These are phyloP conservation scores for Lochmaea crataegi DNA, from an alignment of 2,888 invertebrate genomes.

Conservation along the genomic window DNA sequence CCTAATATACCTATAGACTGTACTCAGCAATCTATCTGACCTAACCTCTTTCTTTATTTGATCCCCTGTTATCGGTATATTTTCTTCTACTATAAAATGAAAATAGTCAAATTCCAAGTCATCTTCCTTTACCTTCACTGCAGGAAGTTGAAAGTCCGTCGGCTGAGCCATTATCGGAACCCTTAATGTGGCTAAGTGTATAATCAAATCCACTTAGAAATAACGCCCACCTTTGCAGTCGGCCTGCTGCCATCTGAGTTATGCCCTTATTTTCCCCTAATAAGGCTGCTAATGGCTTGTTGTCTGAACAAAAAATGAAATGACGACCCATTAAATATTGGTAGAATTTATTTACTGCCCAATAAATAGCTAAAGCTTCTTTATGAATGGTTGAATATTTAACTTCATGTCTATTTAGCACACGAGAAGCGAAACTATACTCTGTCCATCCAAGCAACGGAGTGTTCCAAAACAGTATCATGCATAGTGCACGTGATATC, in stretches of 20 bases:
- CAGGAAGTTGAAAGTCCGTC: slow-evolving; percentile 26
- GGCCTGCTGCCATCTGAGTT: slow-evolving; percentile 33
- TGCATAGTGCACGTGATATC: too few relatives aligned
- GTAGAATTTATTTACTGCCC: slow-evolving; percentile 11
- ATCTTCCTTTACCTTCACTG: background rate
- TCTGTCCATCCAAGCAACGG: too few relatives aligned
- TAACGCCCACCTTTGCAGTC: slow-evolving; percentile 31
- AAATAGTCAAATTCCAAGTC: slow-evolving; percentile 23
- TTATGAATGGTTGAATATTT: slow-evolving; percentile 31
- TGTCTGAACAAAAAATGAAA: slow-evolving; percentile 29
- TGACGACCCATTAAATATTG: slow-evolving; percentile 28
- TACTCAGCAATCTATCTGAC: slow-evolving; percentile 14
- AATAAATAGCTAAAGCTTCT: background rate
- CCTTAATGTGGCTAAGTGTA: slow-evolving; percentile 28
- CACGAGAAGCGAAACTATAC: slow-evolving; percentile 24
- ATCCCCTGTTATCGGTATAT: slow-evolving; percentile 8
- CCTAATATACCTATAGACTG: slow-evolving; percentile 29
- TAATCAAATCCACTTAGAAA: slow-evolving; percentile 34
- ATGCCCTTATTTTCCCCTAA: slow-evolving; percentile 30
- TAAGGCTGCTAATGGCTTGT: slow-evolving; percentile 26
- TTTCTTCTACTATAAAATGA: slow-evolving; percentile 27
- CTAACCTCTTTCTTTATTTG: slow-evolving; percentile 21
- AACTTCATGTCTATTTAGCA: slow-evolving; percentile 24
- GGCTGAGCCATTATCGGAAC: slow-evolving; percentile 24
- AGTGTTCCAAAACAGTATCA: too few relatives aligned